Evolutionary conservation across 1,140 invertebrate genomes (phyloP), one percentile per base, ranked within the genome.

Genomic region (Diachasmimorpha longicaudata): DNA sequence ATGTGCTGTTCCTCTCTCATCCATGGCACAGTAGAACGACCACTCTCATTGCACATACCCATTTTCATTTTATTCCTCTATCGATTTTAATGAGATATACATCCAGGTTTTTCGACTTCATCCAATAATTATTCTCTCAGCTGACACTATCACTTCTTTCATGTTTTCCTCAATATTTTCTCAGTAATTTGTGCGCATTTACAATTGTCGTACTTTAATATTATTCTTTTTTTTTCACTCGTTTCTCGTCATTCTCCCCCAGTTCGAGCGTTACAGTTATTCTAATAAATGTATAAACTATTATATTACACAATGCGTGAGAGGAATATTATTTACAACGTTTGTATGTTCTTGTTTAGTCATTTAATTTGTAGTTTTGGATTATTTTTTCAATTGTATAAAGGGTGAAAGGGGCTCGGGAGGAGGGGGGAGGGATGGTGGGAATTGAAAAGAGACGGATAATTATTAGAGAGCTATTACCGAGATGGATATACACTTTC

Each of bases 111-210:
- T 31, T 31, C 31, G 6, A 2, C 31, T 31, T 31, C 6, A 3
- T 31, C 31, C 31, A 31, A 31, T 31, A 3, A 31, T 31, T 31
- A 31, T 31, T 31, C 31, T 31, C 36, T 73, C 8, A 16, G 63
- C 25, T 58, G 52, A 19, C 19, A 19, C 39, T 67, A 23, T 31
- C 21, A 31, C 23, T 42, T 14, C 16, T 67, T 23, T 74, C 39
- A 19, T 67, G 4, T 67, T 39, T 42, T 77, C 69, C 10, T 31
- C 39, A 31, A 31, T 31, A 31, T 31, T 70, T 70, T 21, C 25
- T 73, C 44, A 58, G 14, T 55, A 69, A 73, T 77, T 77, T 31
- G 76, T 77, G 76, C 76, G 76, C 76, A 68, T 77, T 73, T 74
- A 31, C 31, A 31, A 31, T 31, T 31, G 31, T 31, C 31, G 31